These are phyloP conservation scores for Toxotes lorentzi DNA, from an alignment of 2,797 vertebrate genomes.

Conservation along the genomic window DNA sequence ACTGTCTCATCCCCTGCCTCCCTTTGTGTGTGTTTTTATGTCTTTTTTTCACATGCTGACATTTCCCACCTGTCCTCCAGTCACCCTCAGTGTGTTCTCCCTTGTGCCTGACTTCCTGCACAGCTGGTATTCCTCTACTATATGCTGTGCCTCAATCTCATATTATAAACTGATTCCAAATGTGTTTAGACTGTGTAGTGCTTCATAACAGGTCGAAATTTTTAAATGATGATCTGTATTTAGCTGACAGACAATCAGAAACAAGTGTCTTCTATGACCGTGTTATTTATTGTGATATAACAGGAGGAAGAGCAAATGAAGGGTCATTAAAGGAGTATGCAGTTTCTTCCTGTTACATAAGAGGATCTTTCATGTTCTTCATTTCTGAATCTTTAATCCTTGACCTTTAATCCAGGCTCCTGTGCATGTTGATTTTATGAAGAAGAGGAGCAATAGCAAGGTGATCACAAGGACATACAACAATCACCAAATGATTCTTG, in stretches of 20 bases:
- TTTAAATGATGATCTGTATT: neutral
- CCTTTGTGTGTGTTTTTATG: constrained; percentile 46
- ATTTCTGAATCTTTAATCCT: neutral
- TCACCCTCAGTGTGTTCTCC: constrained; percentile 48
- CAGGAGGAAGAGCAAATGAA: neutral
- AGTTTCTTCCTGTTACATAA: neutral
- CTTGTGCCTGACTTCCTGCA: constrained; percentile 38
- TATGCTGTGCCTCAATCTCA: constrained; percentile 33
- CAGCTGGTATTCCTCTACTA: constrained; percentile 49
- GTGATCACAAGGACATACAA: constrained; percentile 1
- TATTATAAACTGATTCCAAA: constrained; percentile 32
- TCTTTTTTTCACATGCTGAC: constrained; percentile 67
- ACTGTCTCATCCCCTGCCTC: constrained; percentile 33
- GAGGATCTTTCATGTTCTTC: neutral
- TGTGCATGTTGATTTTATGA: neutral
- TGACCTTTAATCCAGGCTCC: constrained; percentile 3
- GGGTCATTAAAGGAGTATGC: neutral
- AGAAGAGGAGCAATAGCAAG: constrained; percentile 1
- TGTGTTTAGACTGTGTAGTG: neutral
- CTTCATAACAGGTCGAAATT: neutral
- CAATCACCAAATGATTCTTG: constrained; percentile 22
- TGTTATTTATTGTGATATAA: neutral
- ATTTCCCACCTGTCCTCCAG: constrained; percentile 70
- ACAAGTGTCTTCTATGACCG: neutral
- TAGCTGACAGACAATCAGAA: neutral